phyloP scores from a whole-genome alignment of 1,140 invertebrate genomes.

The Hormaphis cornu region DNA sequence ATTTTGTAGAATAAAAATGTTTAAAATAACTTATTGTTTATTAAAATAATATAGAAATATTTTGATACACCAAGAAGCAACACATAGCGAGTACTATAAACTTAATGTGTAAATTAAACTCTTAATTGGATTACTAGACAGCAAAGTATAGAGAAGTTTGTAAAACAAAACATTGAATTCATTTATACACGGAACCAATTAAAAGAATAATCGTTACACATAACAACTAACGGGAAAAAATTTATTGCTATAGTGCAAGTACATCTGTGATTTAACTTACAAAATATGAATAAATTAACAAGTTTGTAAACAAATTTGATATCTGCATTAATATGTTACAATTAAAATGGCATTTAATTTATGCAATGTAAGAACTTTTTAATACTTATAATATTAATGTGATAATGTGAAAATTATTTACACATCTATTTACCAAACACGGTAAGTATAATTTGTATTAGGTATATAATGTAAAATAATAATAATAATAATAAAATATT shows the following conservation, averaged over 20 bases:
- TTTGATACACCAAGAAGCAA: background rate
- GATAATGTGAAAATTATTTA: background rate
- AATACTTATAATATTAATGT: background rate
- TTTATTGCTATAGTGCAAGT: conserved; percentile 19
- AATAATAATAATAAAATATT: background rate
- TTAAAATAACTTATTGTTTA: background rate
- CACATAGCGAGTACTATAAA: background rate
- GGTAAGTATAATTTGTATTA: no score
- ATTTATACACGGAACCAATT: background rate
- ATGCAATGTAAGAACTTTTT: no score
- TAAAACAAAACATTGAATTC: background rate
- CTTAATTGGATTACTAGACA: background rate
- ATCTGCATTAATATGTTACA: background rate
- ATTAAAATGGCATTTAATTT: background rate
- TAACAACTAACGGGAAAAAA: conserved; percentile 4
- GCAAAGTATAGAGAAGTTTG: background rate
- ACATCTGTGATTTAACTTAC: background rate
- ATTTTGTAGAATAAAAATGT: background rate
- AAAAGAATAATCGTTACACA: conserved; percentile 5
- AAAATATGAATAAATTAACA: background rate
- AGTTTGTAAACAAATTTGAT: background rate
- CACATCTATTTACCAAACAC: no score
- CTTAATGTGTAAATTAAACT: background rate
- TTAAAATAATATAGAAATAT: background rate
- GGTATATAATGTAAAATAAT: background rate